Base-by-base conservation (phyloP, 2,888 invertebrate species). In the Boloria euphrosyne region DNA sequence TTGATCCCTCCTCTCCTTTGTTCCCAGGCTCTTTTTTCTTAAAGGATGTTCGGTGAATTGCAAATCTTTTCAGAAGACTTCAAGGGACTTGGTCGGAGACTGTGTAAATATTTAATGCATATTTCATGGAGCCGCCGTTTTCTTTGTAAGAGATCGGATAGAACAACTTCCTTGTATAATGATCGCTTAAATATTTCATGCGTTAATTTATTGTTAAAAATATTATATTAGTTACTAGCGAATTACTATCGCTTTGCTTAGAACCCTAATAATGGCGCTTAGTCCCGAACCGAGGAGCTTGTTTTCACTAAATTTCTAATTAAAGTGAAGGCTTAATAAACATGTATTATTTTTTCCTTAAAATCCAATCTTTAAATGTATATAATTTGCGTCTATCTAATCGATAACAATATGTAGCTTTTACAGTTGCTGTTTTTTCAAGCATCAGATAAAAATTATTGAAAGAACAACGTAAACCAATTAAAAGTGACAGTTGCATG, bases 31-130 rank as follows among this genome's bases (percentile, higher is more conserved):
- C 80, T 83, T 90, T 90, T 88, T 87, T 87, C 81, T 80, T 79
- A 84, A 84, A 87, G 85, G 85, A 87, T 86, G 86, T 87, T 88
- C 85, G 84, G 84, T 86, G 89, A 89, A 90, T 89, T 89, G 89
- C 89, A 90, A 90, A 90, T 90, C 87, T 84, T 82, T 87, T 86
- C 84, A 87, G 82, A 85, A 86, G 83, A 86, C 87, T 89, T 84
- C 85, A 87, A 86, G 87, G 83, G 84, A 86, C 82, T 81, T 81
- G 67, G 66, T 65, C 81, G 77, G 83, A 78, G 84, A 82, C 86
- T 87, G 85, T 81, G 89, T 87, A 90, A 90, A 90, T 90, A 91
- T 90, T 90, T 87, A 86, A 91, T 90, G 89, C 88, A 90, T 90
- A 90, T 90, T 91, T 90, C 90, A 91, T 89, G 86, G 85, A 80